Evolutionary conservation across 1,140 invertebrate genomes (phyloP), one percentile per base, ranked within the genome.

Genomic region (Solenopsis fugax): DNA sequence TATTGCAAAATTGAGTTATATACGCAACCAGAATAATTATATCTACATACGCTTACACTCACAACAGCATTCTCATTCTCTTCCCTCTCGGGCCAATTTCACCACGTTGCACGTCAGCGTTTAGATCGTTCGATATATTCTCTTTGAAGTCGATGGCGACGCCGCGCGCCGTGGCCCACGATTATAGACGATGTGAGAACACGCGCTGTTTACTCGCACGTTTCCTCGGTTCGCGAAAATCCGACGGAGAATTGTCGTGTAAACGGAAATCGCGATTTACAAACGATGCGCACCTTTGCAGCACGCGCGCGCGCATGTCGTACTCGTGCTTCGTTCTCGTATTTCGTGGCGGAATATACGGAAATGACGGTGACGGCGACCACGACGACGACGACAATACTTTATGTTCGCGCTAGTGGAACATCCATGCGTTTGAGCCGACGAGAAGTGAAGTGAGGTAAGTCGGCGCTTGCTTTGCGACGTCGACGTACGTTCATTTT

Each of bases 371-470:
- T 37, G 60, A 34, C 60, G 21, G 3, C 58, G 56, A 56, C 18
- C 10, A 16, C 50, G 71, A 41, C n/a, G 34, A 18, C 34, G 37
- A 24, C 7, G 34, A 13, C 41, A 48, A 34, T 54, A n/a, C 34
- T 71, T 81, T 81, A 54, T 45, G 52, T 52, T 37, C 18, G 29
- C 34, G 62, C 29, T 56, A 81, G 77, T 81, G 37, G 77, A 71
- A 69, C 34, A 69, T 71, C 34, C 64, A 29, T 5, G 34, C 48
- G 77, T 10, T 24, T 81, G 48, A 56, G 29, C 77, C 34, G 64
- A 56, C 64, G 21, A 12, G 54, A 76, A 41, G 73, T 37, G 37
- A 60, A 41, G 45, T 65, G 24, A 78, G n/a, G 18, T 65, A 54
- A 81, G 64, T 21, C 77, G 77, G 48, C 41, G 41, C 41, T 41